These are phyloP conservation scores for Antennarius maculatus DNA, from an alignment of 2,797 vertebrate species.

Conservation along the genomic window DNA sequence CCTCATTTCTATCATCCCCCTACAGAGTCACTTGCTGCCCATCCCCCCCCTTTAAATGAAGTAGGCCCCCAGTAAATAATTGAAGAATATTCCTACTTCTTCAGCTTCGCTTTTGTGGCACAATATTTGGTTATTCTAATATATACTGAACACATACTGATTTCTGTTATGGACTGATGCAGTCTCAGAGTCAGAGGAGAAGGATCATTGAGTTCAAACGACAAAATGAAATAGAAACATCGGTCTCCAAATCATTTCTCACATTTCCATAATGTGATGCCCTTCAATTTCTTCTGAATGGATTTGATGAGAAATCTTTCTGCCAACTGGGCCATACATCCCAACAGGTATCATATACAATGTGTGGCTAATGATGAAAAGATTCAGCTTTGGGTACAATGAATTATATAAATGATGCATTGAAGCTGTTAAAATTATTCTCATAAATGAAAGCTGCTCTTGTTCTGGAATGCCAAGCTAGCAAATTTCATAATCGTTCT, in stretches of 20 bases:
- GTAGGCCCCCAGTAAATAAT: conserved; percentile 75
- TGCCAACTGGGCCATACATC: neutral
- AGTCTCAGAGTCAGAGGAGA: neutral
- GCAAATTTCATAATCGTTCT: neutral
- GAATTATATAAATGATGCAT: conserved; percentile 12
- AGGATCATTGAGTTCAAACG: neutral
- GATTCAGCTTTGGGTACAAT: neutral
- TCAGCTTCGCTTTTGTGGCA: conserved; percentile 30
- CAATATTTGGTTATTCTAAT: conserved; percentile 12
- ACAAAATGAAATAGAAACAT: neutral
- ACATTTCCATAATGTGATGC: neutral
- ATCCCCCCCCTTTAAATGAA: conserved; percentile 54
- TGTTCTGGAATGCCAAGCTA: neutral
- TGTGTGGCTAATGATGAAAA: neutral
- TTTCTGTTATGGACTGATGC: neutral
- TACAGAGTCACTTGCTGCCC: conserved; percentile 50
- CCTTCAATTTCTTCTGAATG: neutral
- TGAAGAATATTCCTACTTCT: conserved; percentile 57
- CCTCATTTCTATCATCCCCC: conserved; percentile 49
- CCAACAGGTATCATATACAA: neutral
- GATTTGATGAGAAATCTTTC: conserved; percentile 8
- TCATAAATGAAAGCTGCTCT: neutral
- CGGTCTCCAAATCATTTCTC: neutral
- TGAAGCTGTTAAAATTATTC: neutral
- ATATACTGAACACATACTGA: neutral